A percentile compares a stretch with the other conserved stretches of the same genome.
Evolutionary conservation across 2,888 invertebrate genomes (phyloP).

Genomic region (Pemphredon lugubris): DNA sequence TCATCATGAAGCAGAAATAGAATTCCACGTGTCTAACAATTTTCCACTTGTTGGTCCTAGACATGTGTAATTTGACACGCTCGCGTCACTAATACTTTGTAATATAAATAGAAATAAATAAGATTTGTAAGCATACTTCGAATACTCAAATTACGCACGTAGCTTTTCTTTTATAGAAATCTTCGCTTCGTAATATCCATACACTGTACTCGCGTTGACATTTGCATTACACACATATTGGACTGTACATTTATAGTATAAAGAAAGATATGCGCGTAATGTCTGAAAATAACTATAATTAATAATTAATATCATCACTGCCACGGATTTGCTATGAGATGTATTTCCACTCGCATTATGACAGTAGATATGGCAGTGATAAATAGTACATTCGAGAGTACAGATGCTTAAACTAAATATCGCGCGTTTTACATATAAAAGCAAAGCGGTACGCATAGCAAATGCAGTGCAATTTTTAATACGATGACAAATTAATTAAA

Average conservation of each 20-base stretch:
- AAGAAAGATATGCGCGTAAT: slow-evolving; percentile 34
- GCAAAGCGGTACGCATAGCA: slow-evolving; percentile 4
- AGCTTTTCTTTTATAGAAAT: neutral
- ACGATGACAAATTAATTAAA: slow-evolving; percentile 11
- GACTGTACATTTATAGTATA: slow-evolving; percentile 22
- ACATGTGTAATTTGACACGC: slow-evolving; percentile 55
- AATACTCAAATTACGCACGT: slow-evolving; percentile 9
- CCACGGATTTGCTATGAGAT: slow-evolving; percentile 18
- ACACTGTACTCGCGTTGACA: neutral
- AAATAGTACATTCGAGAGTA: slow-evolving; percentile 34
- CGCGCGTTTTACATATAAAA: slow-evolving; percentile 13
- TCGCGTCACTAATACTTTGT: slow-evolving; percentile 19
- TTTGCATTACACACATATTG: slow-evolving; percentile 15
- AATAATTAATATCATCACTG: slow-evolving; percentile 50
- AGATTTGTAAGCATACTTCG: neutral
- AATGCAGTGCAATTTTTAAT: slow-evolving; percentile 31
- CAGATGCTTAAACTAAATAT: slow-evolving; percentile 31
- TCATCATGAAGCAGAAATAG: slow-evolving; percentile 61
- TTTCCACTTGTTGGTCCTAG: slow-evolving; percentile 59
- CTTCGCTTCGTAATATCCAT: neutral
- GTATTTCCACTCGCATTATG: slow-evolving; percentile 44
- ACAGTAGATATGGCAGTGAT: slow-evolving; percentile 61
- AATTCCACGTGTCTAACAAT: slow-evolving; percentile 47
- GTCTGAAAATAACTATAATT: slow-evolving; percentile 31
- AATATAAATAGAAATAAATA: slow-evolving; percentile 21